Conservation (phyloP, 2,113 vertebrate species). For the Genyomyrus donnyi region DNA sequence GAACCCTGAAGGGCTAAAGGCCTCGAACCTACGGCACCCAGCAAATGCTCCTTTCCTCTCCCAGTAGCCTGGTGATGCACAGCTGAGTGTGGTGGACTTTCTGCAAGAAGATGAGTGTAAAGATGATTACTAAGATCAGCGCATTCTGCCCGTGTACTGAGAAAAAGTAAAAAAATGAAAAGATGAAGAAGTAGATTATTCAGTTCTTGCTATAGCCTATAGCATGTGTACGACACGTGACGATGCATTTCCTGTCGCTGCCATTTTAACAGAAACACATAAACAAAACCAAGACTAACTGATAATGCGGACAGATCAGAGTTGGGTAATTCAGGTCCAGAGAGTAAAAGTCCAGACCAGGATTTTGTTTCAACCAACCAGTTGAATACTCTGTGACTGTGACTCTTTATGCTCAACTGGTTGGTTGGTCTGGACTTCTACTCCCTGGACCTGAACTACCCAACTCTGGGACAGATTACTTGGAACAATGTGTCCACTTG, state of each 20-base stretch:
- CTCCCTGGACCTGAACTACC: too few species aligned
- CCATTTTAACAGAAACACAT: background rate
- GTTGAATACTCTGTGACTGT: too few species aligned
- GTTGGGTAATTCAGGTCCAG: too few species aligned
- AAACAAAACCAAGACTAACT: background rate
- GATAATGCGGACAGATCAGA: background rate
- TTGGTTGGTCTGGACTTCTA: too few species aligned
- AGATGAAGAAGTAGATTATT: background rate
- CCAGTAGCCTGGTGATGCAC: constrained; percentile 69
- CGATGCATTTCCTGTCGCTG: background rate
- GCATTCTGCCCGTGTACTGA: background rate
- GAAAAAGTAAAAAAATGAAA: background rate
- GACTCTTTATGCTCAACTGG: too few species aligned
- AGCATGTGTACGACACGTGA: background rate
- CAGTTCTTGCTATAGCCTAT: background rate
- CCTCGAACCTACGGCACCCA: constrained; percentile 56
- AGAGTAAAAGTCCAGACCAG: too few species aligned
- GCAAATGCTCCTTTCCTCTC: constrained; percentile 71
- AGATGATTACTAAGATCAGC: background rate
- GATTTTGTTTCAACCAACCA: too few species aligned
- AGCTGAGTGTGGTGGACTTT: constrained; percentile 4
- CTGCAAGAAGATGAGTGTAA: background rate
- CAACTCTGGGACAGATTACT: too few species aligned
- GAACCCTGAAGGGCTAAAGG: background rate
- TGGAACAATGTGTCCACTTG: background rate